phyloP scores from a whole-genome alignment of 2,113 vertebrate genomes.

The Pelecanus crispus region DNA sequence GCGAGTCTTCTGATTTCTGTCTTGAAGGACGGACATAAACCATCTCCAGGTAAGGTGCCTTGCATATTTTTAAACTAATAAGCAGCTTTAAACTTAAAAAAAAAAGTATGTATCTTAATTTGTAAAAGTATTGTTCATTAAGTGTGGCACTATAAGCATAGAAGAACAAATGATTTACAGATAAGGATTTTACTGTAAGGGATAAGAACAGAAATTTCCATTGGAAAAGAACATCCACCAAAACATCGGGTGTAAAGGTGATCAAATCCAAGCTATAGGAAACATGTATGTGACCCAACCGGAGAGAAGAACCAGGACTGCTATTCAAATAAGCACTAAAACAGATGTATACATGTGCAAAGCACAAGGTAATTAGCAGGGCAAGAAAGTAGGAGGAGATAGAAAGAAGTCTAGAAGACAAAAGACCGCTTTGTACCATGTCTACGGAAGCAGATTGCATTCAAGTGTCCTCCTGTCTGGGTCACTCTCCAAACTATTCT shows the following conservation, averaged over 20 bases:
- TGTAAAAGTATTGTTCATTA: not conserved
- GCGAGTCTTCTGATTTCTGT: not conserved
- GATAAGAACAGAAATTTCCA: not conserved
- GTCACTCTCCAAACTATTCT: not conserved
- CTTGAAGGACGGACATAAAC: not conserved
- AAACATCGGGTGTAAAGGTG: not conserved
- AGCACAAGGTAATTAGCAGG: not conserved
- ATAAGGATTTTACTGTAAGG: not conserved
- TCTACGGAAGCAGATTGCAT: not conserved
- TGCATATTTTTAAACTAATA: not conserved
- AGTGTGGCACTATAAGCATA: not conserved
- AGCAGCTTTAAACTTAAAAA: not conserved
- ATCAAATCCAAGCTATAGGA: not conserved
- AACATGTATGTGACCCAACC: rapidly evolving
- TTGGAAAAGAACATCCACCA: not conserved
- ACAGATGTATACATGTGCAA: not conserved
- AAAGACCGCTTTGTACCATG: not conserved
- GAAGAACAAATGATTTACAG: not conserved
- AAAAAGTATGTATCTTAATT: no score
- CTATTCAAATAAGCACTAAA: not conserved
- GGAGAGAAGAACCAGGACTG: not conserved
- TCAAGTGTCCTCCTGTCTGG: not conserved
- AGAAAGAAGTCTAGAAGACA: not conserved
- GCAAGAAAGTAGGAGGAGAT: not conserved
- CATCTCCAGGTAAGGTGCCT: not conserved